A percentile compares a stretch with the other conserved stretches of the same genome.
Conservation (phyloP, 2,797 vertebrate genomes). For the Gymnodraco acuticeps region DNA sequence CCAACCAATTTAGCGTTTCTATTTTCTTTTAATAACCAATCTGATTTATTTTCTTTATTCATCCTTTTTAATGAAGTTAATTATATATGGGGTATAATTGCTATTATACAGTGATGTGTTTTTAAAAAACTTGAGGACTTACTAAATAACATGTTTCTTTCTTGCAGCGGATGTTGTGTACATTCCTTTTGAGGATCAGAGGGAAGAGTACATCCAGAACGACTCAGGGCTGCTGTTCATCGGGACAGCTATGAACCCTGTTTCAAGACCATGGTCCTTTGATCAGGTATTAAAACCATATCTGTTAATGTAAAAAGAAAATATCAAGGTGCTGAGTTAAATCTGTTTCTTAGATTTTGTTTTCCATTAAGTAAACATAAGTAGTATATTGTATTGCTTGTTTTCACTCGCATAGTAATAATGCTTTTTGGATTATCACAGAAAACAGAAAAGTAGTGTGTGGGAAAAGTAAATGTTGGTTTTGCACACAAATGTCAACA, state of each 20-base stretch:
- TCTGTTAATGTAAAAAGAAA: background rate
- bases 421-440: no score
- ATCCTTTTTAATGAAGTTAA: no score
- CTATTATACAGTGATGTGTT: background rate
- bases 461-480: no score
- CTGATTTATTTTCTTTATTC: no score
- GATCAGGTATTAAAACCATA: slow-evolving; percentile 77
- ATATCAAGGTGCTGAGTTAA: background rate
- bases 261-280: slow-evolving; percentile 81
- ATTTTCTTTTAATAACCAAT: no score
- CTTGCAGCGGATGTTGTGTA: slow-evolving; percentile 81
- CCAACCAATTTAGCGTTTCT: no score
- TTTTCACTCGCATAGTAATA: no score
- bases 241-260: slow-evolving; percentile 73
- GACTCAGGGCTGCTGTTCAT: slow-evolving; percentile 82
- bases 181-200: slow-evolving; percentile 78
- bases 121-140: background rate
- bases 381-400: background rate
- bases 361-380: no score
- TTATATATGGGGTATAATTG: background rate
- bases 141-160: slow-evolving; percentile 6
- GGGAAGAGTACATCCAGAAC: slow-evolving; percentile 81
- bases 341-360: background rate
- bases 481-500: no score
- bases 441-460: background rate